A percentile compares a stretch with the other conserved stretches of the same genome.
Evolutionary conservation across 2,888 invertebrate species (phyloP).

Genomic region (Scaptomyza parva): DNA sequence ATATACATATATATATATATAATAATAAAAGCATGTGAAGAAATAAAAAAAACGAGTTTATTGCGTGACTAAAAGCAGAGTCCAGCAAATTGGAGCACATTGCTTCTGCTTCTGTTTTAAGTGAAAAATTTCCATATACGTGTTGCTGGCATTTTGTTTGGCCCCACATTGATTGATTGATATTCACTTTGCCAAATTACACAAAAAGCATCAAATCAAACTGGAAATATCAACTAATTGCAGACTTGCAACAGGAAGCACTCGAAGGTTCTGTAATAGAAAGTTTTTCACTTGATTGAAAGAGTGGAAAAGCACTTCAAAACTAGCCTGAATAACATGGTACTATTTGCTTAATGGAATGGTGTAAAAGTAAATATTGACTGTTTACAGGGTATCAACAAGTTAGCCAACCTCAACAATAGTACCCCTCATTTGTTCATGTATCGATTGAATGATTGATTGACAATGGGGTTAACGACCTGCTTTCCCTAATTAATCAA

Average conservation of each 20-base stretch:
- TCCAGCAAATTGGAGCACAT: constrained; percentile 62
- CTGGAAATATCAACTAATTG: constrained; percentile 11
- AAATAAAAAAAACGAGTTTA: constrained; percentile 59
- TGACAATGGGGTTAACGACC: constrained; percentile 26
- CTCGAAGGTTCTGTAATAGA: neutral
- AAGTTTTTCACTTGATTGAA: neutral
- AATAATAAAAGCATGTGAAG: constrained; percentile 70
- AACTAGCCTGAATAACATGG: neutral
- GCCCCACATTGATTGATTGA: constrained; percentile 47
- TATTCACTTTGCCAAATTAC: constrained; percentile 7
- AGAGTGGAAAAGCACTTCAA: neutral
- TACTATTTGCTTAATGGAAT: neutral
- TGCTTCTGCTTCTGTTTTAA: constrained; percentile 58
- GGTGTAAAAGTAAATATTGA: too few relatives aligned
- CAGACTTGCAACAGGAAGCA: neutral
- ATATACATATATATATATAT: constrained; percentile 53
- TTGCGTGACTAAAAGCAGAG: constrained; percentile 61
- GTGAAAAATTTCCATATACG: constrained; percentile 24
- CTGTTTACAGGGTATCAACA: neutral
- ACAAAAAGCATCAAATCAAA: neutral
- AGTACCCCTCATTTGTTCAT: neutral
- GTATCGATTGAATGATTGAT: constrained; percentile 27
- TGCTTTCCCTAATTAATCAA: constrained; percentile 5
- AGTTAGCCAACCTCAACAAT: neutral
- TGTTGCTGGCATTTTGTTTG: constrained; percentile 17